These are phyloP conservation scores for Lymantria monacha DNA, from an alignment of 2,888 invertebrate genomes.

Conservation along the genomic window DNA sequence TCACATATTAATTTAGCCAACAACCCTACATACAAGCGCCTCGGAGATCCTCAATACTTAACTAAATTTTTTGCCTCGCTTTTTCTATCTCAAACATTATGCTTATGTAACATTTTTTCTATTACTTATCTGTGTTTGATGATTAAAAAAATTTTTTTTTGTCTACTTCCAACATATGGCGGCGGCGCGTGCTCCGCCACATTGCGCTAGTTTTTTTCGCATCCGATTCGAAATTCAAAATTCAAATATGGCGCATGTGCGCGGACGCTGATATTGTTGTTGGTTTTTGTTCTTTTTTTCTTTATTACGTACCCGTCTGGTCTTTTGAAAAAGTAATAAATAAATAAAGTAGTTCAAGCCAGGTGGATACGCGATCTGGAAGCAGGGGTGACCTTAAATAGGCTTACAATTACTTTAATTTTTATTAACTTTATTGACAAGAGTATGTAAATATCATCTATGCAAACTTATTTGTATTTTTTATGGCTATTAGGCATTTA, in stretches of 20 bases:
- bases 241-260: constrained; percentile 73
- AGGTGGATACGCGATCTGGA: constrained; percentile 30
- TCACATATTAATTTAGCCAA: not conserved
- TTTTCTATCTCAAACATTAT: constrained; percentile 78
- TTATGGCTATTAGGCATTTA: too few species aligned
- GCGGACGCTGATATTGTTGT: constrained; percentile 55
- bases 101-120: constrained; percentile 79
- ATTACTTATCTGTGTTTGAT: constrained; percentile 73
- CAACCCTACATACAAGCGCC: constrained; percentile 41
- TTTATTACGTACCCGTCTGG: constrained; percentile 51
- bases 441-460: too few species aligned
- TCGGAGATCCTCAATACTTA: constrained; percentile 66
- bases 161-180: constrained; percentile 61
- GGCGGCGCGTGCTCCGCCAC: constrained; percentile 73
- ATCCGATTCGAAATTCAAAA: constrained; percentile 74
- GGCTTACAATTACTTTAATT: not conserved
- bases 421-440: too few species aligned
- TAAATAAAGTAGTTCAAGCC: constrained; percentile 44
- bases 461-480: too few species aligned
- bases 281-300: constrained; percentile 54
- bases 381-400: constrained; percentile 3
- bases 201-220: constrained; percentile 78
- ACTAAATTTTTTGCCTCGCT: constrained; percentile 56
- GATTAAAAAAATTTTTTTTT: constrained; percentile 67
- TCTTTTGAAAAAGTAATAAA: constrained; percentile 47